Evolutionary conservation across 2,797 vertebrate genomes (phyloP).

Genomic region (Sus cebifrons): DNA sequence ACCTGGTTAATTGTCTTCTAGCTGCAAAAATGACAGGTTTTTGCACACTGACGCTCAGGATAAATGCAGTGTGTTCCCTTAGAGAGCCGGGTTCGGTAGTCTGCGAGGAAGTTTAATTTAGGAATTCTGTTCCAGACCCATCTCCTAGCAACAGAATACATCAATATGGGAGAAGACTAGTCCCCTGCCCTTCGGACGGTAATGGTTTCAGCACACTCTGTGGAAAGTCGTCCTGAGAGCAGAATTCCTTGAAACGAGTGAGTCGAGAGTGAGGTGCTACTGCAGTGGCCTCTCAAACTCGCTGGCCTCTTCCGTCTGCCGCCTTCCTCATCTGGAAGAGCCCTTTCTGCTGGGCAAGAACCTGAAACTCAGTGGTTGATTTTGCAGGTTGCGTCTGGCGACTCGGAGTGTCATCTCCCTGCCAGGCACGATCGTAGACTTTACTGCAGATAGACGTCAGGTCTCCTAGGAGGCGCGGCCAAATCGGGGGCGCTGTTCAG

Average conservation of each 20-base stretch:
- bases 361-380: not conserved
- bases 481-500: not conserved
- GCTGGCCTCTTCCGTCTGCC: not conserved
- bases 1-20: constrained; percentile 3
- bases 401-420: not conserved
- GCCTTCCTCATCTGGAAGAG: not conserved
- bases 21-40: constrained; percentile 44
- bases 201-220: not conserved
- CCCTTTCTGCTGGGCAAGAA: not conserved
- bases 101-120: constrained; percentile 49
- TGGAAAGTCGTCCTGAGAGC: constrained; percentile 28
- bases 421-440: not conserved
- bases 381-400: not conserved
- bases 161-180: constrained; percentile 5
- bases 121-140: constrained; percentile 58
- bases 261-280: not conserved
- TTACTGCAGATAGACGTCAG: not conserved
- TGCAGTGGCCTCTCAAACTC: not conserved
- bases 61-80: not conserved
- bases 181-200: not conserved
- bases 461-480: not conserved
- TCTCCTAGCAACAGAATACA: constrained; percentile 72
- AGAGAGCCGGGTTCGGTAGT: constrained; percentile 40
- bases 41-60: not conserved
- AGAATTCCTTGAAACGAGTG: not conserved